These are phyloP conservation scores for Mungos mungo DNA, from an alignment of 2,113 vertebrate species.

Conservation along the genomic window DNA sequence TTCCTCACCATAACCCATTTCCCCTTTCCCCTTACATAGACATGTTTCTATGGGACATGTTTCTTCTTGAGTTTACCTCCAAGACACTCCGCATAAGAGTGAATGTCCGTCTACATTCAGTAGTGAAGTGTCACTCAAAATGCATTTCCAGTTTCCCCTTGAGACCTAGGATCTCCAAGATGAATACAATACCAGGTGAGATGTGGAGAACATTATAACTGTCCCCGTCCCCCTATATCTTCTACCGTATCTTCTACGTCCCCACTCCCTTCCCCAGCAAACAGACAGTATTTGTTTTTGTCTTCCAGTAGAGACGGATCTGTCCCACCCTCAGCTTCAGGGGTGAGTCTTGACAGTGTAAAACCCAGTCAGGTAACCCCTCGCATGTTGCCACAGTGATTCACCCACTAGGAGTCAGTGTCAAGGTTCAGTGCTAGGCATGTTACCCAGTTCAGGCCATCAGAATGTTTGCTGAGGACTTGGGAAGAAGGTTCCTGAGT, in stretches of 20 bases:
- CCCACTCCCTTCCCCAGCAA: background rate
- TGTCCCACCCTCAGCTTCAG: background rate
- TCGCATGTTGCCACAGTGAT: background rate
- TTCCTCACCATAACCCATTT: background rate
- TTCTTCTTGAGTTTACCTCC: conserved; percentile 27
- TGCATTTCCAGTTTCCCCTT: background rate
- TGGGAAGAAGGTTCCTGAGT: background rate
- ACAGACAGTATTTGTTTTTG: background rate
- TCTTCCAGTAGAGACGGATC: background rate
- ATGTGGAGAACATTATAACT: background rate
- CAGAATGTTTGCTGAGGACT: background rate
- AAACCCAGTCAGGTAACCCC: background rate
- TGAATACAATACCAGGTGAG: background rate
- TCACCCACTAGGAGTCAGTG: background rate
- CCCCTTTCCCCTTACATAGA: background rate
- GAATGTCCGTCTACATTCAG: background rate
- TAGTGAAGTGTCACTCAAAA: conserved; percentile 16
- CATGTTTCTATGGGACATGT: background rate
- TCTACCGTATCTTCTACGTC: background rate
- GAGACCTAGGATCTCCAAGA: background rate
- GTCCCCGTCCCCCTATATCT: background rate
- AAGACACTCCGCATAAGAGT: background rate
- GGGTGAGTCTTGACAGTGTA: background rate
- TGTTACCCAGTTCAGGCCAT: background rate
- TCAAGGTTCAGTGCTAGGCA: background rate